These are phyloP conservation scores for Lochmaea crataegi DNA, from an alignment of 2,888 invertebrate genomes.

Conservation along the genomic window DNA sequence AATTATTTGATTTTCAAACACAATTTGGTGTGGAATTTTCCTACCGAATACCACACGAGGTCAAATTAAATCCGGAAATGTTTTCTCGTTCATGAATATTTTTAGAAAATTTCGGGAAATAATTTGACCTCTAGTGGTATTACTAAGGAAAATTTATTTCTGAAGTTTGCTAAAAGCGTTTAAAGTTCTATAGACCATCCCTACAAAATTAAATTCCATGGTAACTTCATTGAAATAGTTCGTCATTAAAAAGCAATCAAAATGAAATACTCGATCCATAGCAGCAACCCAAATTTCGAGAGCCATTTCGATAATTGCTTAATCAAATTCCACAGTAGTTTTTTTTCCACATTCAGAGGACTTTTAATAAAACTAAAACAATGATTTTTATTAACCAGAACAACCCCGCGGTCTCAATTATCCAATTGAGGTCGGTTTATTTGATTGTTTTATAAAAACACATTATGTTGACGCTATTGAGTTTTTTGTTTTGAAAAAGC, in stretches of 20 bases:
- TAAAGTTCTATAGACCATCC: background rate
- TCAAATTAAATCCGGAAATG: too few species aligned
- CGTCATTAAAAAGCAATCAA: slow-evolving; percentile 15
- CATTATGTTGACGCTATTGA: too few species aligned
- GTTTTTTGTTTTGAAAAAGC: too few species aligned
- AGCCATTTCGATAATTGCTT: background rate
- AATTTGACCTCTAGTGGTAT: too few species aligned
- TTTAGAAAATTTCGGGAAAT: too few species aligned
- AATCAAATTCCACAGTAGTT: slow-evolving; percentile 2
- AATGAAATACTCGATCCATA: background rate
- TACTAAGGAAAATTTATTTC: too few species aligned
- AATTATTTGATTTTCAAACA: too few species aligned
- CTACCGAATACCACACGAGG: too few species aligned
- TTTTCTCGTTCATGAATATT: too few species aligned
- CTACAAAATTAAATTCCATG: background rate
- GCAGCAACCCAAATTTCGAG: background rate
- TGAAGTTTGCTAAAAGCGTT: background rate
- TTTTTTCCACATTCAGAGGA: background rate
- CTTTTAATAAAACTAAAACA: background rate
- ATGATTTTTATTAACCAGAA: background rate
- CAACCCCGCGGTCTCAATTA: background rate
- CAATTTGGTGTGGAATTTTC: too few species aligned
- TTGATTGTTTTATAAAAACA: background rate
- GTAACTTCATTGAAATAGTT: background rate
- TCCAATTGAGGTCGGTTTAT: background rate